These are phyloP conservation scores for Sogatella furcifera DNA, from an alignment of 1,140 invertebrate genomes.

Conservation along the genomic window DNA sequence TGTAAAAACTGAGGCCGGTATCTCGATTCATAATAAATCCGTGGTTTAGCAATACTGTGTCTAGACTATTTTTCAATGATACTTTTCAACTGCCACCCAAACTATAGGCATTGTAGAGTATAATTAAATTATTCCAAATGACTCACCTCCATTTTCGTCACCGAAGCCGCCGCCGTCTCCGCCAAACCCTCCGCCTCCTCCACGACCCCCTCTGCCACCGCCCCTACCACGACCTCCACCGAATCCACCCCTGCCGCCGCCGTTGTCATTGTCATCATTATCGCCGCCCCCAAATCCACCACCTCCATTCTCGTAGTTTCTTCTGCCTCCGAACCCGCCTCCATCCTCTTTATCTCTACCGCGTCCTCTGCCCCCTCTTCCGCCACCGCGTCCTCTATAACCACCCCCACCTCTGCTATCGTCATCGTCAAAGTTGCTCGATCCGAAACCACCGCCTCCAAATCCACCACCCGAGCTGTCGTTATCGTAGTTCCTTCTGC, in stretches of 20 bases:
- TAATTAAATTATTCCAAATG: no score
- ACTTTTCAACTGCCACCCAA: no score
- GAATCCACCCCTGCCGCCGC: background rate
- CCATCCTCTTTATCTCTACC: background rate
- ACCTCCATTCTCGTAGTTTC: background rate
- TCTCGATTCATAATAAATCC: no score
- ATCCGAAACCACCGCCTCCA: background rate
- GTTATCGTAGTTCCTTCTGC: background rate
- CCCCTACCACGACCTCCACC: conserved; percentile 6
- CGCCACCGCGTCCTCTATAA: conserved; percentile 14
- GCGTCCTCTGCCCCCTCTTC: conserved; percentile 11
- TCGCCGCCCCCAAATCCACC: conserved; percentile 8
- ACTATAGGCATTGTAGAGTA: no score
- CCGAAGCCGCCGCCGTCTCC: background rate
- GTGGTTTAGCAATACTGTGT: no score
- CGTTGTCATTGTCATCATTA: background rate
- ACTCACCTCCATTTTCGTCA: background rate
- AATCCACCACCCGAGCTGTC: background rate
- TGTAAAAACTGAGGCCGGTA: no score
- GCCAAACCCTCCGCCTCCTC: background rate
- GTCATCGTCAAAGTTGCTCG: background rate
- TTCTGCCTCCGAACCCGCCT: background rate
- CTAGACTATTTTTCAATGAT: no score
- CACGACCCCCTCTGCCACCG: background rate
- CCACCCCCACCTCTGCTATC: conserved; percentile 12